Percentiles rank a stretch among this genome's conserved stretches.
Conservation (phyloP, 2,113 vertebrate genomes). For the Alexandromys fortis region DNA sequence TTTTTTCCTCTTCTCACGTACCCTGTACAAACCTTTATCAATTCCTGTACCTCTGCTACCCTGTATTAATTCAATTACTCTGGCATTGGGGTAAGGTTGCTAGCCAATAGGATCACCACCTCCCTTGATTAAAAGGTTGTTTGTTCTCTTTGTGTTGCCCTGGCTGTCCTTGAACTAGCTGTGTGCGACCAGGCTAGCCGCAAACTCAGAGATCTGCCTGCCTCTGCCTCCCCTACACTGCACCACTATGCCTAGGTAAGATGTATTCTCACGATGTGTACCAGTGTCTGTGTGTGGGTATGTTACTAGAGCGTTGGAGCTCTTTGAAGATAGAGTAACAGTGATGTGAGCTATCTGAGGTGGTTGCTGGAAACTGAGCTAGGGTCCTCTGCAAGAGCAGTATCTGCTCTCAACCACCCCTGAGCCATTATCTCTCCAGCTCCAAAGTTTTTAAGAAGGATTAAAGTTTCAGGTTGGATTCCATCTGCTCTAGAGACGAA, state of each 20-base stretch:
- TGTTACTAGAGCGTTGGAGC: neutral
- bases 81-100: neutral
- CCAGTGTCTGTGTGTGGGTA: neutral
- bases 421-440: neutral
- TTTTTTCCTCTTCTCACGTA: neutral
- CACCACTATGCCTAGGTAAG: neutral
- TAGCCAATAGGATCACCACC: neutral
- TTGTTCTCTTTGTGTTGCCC: neutral
- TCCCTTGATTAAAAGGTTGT: neutral
- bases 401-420: neutral
- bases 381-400: neutral
- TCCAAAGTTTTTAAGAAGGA: neutral
- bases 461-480: constrained; percentile 21
- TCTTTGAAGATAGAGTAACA: neutral
- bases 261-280: neutral
- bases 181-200: neutral
- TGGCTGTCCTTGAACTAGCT: neutral
- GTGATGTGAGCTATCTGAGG: neutral
- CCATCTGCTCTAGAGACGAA: neutral
- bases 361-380: neutral
- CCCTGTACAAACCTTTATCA: neutral
- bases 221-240: neutral
- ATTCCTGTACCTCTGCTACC: neutral
- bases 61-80: neutral
- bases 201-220: neutral